Evolutionary conservation across 2,113 vertebrate genomes (phyloP), one percentile per base, ranked within the genome.

Genomic region (Hypomesus transpacificus): DNA sequence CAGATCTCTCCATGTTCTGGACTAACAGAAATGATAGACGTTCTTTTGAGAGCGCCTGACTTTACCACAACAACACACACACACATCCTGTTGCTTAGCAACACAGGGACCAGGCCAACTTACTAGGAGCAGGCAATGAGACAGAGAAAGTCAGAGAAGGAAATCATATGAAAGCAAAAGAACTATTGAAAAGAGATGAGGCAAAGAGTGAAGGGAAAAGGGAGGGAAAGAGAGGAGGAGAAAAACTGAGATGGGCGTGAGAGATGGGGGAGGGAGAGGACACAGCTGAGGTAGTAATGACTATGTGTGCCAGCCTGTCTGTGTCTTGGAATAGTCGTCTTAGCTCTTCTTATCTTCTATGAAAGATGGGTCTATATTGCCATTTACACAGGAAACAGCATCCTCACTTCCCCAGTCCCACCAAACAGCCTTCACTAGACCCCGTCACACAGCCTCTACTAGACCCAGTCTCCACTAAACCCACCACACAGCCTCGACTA

Each of bases 51-150:
- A 86, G 89, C 80, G 74, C 69, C 81, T 85, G 84, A 85, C 83
- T 84, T 80, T 80, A 84, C 82, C 85, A 87, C 86, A 83, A 85
- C 70, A 87, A 54, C 57, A 63, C 87, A 77, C 71, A 88, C 58
- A 66, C 80, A 84, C 84, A 85, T 84, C 83, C 84, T 91, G 92
- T 93, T 93, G 87, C 92, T 84, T 91, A 90, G 92, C 88, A 90
- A 93, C 90, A 82, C 79, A 82, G 79, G 87, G 88, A 90, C 88
- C 86, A 88, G 88, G 88, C 87, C 90, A 85, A 90, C 89, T 88
- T 90, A 91, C 86, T 82, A 87, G 77, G 75, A 89, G 78, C 83
- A 74, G 76, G 87, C 75, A 74, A 53, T 16, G 51, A 26, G 68
- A 68, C 69, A 59, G 58, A 71, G 65, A 58, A 34, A 34, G 39